Evolutionary conservation across 2,797 vertebrate genomes (phyloP), one percentile per base, ranked within the genome.

Genomic region (Labeo calbasu): DNA sequence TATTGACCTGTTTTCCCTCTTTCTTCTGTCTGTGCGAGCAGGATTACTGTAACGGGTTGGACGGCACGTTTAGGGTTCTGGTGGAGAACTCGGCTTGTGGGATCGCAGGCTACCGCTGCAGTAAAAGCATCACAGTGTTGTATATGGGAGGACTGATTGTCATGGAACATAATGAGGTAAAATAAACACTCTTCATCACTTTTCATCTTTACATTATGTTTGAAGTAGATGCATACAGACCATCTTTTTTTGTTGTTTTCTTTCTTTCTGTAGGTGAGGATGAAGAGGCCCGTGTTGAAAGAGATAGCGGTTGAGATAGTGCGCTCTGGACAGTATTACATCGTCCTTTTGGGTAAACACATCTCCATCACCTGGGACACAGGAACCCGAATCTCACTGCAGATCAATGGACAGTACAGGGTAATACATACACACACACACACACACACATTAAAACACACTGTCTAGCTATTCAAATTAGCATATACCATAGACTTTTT

Each of bases 61-160:
- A 95, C 0, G 97, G 97, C 76, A 96, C 95, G 0, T 99, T 99
- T 87, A 94, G 95, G 86, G 95, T 99, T 83, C 88, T 99, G 10
- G 94, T 99, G 88, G 96, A 96, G 88, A 99, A 97, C n/a, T 96
- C 96, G 59, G 97, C 96, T 4, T 99, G 98, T 88, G 93, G 96
- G 77, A 92, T 95, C 83, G 93, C 96, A 2, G 96, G 96, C 25
- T 94, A 95, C 86, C 96, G 94, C 55, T 99, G 98, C 92, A 94
- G 95, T 77, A 99, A 97, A 91, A 93, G 92, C 10, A 88, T 99
- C 84, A 94, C 90, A 0, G 92, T 99, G 89, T 88, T 95, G 75
- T 97, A 96, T 89, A 91, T 94, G 51, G 95, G 92, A 88, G 98
- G 97, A 21, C 93, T 97, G 89, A 95, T 99, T 70, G 92, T 95